Conservation (phyloP, 1,140 invertebrate species). For the Dufourea novaeangliae region DNA sequence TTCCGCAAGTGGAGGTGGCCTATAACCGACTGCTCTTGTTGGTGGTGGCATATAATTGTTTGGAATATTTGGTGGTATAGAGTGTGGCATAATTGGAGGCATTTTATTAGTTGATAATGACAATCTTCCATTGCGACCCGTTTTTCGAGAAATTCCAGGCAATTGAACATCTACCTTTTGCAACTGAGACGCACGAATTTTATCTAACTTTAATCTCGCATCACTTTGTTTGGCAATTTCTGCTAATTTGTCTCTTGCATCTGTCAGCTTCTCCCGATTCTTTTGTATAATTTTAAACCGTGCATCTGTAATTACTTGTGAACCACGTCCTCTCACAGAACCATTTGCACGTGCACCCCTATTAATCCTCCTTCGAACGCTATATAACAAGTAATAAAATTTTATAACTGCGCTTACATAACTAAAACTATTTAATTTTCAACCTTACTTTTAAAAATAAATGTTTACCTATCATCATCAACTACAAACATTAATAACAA, state of each 20-base stretch:
- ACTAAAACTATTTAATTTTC: neutral
- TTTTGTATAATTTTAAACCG: conserved; percentile 87
- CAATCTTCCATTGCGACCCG: conserved; percentile 81
- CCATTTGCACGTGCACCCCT: conserved; percentile 65
- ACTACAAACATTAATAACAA: neutral
- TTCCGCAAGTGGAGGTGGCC: conserved; percentile 65
- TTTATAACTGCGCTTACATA: neutral
- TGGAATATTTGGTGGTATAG: conserved; percentile 54
- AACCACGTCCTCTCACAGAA: conserved; percentile 53
- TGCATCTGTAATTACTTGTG: conserved; percentile 83
- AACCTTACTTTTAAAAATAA: neutral
- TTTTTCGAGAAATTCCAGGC: conserved; percentile 79
- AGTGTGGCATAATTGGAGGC: conserved; percentile 55
- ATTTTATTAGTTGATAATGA: conserved; percentile 81
- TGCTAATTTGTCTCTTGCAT: conserved; percentile 87
- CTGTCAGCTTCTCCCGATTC: conserved; percentile 84
- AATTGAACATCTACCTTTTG: conserved; percentile 69
- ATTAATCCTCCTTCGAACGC: conserved; percentile 54
- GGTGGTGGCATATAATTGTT: conserved; percentile 65
- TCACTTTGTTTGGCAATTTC: conserved; percentile 86
- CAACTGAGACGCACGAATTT: conserved; percentile 76
- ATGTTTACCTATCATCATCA: neutral
- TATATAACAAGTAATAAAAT: conserved; percentile 22
- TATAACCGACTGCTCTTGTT: conserved; percentile 65
- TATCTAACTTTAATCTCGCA: conserved; percentile 84